Conservation (phyloP, 2,113 vertebrate genomes). For the Procavia capensis region DNA sequence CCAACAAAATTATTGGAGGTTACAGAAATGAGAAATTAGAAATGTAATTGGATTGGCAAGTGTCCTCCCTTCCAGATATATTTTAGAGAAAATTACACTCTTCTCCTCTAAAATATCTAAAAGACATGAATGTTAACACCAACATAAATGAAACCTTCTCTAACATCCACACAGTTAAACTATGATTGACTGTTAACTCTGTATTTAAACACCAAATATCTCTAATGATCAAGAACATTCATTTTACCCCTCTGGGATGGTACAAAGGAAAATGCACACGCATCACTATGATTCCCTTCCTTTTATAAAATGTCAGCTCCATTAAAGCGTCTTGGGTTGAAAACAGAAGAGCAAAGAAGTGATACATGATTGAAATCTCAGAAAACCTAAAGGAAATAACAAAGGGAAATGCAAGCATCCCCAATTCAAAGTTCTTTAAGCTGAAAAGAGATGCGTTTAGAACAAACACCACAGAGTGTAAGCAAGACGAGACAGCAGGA, state of each 20-base stretch:
- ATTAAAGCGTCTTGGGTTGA: background rate
- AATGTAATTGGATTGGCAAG: constrained; percentile 66
- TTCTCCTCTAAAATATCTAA: constrained; percentile 36
- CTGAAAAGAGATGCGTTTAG: background rate
- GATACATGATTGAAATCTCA: background rate
- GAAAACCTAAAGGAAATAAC: background rate
- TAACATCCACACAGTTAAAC: constrained; percentile 25
- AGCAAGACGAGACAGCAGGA: too few species aligned
- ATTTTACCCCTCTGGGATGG: background rate
- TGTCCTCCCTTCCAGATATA: background rate
- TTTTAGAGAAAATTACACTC: constrained; percentile 52
- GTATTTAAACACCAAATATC: constrained; percentile 3
- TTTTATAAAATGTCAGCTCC: constrained; percentile 12
- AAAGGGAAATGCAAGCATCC: background rate
- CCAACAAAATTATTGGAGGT: constrained; percentile 46
- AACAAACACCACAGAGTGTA: background rate
- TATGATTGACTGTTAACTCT: background rate
- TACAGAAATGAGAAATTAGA: constrained; percentile 55
- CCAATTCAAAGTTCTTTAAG: background rate
- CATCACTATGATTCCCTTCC: background rate
- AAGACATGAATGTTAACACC: constrained; percentile 21
- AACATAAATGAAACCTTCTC: constrained; percentile 16
- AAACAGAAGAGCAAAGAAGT: background rate
- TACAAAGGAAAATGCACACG: constrained; percentile 27
- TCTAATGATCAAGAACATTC: constrained; percentile 23